These are phyloP conservation scores for Chrysolophus pictus DNA, from an alignment of 2,797 vertebrate species.

Conservation along the genomic window DNA sequence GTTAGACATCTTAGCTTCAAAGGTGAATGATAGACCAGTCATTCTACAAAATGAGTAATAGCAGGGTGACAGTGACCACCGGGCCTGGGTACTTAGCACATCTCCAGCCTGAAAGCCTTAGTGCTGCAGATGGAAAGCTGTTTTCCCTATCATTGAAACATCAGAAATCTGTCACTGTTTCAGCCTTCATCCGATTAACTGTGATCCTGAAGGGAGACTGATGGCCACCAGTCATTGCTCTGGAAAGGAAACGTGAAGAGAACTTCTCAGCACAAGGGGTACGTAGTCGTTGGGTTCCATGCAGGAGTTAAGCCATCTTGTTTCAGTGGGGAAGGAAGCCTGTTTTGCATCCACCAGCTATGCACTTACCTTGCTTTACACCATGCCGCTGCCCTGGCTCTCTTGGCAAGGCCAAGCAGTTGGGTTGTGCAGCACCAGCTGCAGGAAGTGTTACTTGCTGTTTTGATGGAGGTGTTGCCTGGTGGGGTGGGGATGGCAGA, in stretches of 20 bases:
- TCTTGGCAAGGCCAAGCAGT: not conserved
- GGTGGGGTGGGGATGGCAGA: not conserved
- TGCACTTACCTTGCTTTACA: not conserved
- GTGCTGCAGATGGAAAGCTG: not conserved
- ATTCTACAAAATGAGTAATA: not conserved
- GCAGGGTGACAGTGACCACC: not conserved
- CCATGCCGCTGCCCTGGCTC: not conserved
- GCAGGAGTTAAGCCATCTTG: not conserved
- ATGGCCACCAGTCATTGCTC: not conserved
- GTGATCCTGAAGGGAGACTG: rapidly evolving
- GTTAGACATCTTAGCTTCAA: not conserved
- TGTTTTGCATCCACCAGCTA: not conserved
- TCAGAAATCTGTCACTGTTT: not conserved
- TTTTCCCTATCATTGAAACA: not conserved
- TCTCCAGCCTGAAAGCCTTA: too few species aligned
- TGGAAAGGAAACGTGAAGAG: not conserved
- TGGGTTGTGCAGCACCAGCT: not conserved
- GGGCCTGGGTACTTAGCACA: not conserved
- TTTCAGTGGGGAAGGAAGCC: not conserved
- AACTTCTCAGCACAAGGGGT: not conserved
- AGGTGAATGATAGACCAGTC: not conserved
- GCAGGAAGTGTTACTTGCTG: not conserved
- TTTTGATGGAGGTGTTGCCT: not conserved
- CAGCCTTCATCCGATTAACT: not conserved
- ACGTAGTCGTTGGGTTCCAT: not conserved